These are phyloP conservation scores for Squalus acanthias DNA, from an alignment of 2,797 vertebrate genomes.

Conservation along the genomic window DNA sequence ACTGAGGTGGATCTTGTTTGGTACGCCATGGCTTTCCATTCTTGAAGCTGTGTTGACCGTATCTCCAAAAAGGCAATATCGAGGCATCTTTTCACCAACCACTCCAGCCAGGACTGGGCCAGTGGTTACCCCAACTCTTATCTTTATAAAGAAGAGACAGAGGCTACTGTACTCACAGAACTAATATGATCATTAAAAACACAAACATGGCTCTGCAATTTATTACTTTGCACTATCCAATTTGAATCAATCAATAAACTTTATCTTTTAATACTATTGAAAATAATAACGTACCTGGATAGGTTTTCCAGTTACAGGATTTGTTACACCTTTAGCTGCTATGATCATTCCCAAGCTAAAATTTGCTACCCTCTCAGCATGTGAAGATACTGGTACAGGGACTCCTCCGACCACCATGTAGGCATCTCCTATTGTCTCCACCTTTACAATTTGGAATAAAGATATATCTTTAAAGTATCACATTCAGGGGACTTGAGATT, in stretches of 20 bases:
- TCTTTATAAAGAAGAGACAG: conserved; percentile 51
- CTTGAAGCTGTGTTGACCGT: conserved; percentile 64
- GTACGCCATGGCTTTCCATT: conserved; percentile 64
- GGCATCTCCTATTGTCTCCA: conserved; percentile 64
- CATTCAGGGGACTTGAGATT: not conserved
- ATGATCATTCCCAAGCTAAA: conserved; percentile 71
- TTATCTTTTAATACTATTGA: not conserved
- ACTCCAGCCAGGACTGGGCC: conserved; percentile 61
- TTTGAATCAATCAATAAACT: not conserved
- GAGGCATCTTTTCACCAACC: conserved; percentile 68
- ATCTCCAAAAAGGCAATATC: conserved; percentile 67
- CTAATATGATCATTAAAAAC: not conserved
- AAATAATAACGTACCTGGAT: conserved; percentile 57
- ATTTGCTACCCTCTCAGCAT: conserved; percentile 67
- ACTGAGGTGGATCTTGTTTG: conserved; percentile 65
- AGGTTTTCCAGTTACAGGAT: conserved; percentile 62
- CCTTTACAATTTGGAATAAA: conserved; percentile 52
- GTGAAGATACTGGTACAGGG: conserved; percentile 64
- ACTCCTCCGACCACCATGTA: conserved; percentile 75
- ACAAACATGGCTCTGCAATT: not conserved
- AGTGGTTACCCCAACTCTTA: conserved; percentile 64
- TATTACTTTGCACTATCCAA: not conserved
- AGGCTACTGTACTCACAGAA: not conserved
- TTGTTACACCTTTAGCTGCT: conserved; percentile 63
- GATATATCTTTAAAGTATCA: not conserved